These are phyloP conservation scores for Chrysomallon squamiferum DNA, from an alignment of 1,140 invertebrate species.

Conservation along the genomic window DNA sequence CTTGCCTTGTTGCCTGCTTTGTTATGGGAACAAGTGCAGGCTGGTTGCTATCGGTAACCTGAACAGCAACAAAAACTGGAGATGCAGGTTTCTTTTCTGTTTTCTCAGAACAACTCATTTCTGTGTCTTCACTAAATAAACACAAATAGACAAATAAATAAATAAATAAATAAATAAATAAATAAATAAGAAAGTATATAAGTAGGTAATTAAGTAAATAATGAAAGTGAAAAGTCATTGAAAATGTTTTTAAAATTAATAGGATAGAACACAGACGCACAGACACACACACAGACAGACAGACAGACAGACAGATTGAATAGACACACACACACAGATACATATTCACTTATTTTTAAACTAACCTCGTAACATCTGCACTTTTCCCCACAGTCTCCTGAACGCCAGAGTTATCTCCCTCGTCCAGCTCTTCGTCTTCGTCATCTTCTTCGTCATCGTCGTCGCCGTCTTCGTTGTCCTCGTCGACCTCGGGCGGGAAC, in stretches of 20 bases:
- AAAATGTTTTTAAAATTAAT: too few relatives aligned
- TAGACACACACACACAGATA: too few relatives aligned
- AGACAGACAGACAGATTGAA: too few relatives aligned
- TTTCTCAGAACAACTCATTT: neutral
- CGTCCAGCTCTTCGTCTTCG: slow-evolving; percentile 36
- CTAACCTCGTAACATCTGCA: slow-evolving; percentile 3
- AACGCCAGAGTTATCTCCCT: slow-evolving; percentile 21
- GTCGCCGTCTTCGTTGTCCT: slow-evolving; percentile 51
- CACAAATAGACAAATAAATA: too few relatives aligned
- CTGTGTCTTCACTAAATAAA: neutral
- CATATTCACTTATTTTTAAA: neutral
- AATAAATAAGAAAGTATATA: too few relatives aligned
- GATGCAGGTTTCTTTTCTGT: neutral
- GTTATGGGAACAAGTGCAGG: slow-evolving; percentile 10
- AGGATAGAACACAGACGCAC: too few relatives aligned
- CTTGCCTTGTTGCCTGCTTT: neutral
- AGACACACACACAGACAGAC: too few relatives aligned
- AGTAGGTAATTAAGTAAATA: too few relatives aligned
- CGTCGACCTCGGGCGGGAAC: slow-evolving; percentile 37
- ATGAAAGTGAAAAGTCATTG: too few relatives aligned
- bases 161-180: too few relatives aligned
- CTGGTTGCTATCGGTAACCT: slow-evolving; percentile 5
- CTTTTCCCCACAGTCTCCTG: slow-evolving; percentile 33
- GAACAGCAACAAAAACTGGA: slow-evolving; percentile 12
- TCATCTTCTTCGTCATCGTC: slow-evolving; percentile 48